Evolutionary conservation across 2,113 vertebrate genomes (phyloP).

Genomic region (Aleadryas rufinucha): DNA sequence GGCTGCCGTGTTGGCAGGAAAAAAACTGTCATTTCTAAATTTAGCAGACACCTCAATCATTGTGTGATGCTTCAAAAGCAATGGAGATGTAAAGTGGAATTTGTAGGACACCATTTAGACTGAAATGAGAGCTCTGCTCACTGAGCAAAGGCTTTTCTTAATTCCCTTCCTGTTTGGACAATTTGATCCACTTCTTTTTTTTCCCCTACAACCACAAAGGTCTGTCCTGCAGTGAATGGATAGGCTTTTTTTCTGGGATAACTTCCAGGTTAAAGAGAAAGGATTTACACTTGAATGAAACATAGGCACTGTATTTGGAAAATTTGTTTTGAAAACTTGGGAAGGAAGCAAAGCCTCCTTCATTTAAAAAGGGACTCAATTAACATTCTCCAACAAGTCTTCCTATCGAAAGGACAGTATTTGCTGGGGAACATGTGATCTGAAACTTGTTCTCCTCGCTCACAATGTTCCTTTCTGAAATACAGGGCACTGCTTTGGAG

Average conservation of each 20-base stretch:
- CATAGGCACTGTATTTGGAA: constrained; percentile 43
- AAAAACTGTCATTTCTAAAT: constrained; percentile 8
- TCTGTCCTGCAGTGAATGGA: constrained; percentile 44
- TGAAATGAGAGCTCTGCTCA: neutral
- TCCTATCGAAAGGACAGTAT: constrained; percentile 14
- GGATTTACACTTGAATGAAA: constrained; percentile 62
- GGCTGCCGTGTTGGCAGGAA: neutral
- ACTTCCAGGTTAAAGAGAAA: constrained; percentile 65
- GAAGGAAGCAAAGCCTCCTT: constrained; percentile 57
- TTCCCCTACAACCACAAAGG: neutral
- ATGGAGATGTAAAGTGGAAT: neutral
- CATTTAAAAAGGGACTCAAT: constrained; percentile 41
- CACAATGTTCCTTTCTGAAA: constrained; percentile 29
- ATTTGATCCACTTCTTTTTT: constrained; percentile 6
- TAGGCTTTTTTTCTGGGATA: constrained; percentile 43
- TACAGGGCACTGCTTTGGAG: neutral
- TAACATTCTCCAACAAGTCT: constrained; percentile 49
- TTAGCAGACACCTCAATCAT: constrained; percentile 11
- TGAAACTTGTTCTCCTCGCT: neutral
- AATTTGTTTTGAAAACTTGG: constrained; percentile 61
- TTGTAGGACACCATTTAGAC: neutral
- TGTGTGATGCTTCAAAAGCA: constrained; percentile 1
- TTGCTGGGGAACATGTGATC: constrained; percentile 2
- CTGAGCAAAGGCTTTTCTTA: constrained; percentile 12
- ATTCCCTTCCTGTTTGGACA: constrained; percentile 45